A percentile compares a stretch with the other conserved stretches of the same genome.
These are phyloP conservation scores for Philereme vetulata DNA, from an alignment of 2,888 invertebrate species.

Conservation along the genomic window DNA sequence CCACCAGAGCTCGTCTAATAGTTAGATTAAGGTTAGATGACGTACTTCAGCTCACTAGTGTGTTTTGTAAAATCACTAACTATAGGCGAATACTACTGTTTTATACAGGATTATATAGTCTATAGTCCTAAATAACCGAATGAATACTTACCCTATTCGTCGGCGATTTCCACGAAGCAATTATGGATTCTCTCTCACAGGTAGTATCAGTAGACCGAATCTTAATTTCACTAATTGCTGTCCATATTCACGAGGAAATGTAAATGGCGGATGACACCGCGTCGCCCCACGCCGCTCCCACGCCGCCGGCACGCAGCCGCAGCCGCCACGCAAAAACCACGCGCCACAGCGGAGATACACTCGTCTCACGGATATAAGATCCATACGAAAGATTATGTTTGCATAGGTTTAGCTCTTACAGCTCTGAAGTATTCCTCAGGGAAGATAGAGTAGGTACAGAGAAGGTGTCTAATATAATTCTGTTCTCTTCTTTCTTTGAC, in stretches of 20 bases:
- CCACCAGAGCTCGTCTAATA: no score
- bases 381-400: constrained; percentile 4
- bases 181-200: constrained; percentile 21
- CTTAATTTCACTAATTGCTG: constrained; percentile 29
- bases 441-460: no score
- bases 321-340: constrained; percentile 43
- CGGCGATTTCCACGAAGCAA: constrained; percentile 18
- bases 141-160: neutral
- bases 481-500: no score
- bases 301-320: constrained; percentile 56
- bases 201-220: constrained; percentile 20
- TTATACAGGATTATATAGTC: no score
- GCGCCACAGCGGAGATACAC: constrained; percentile 7
- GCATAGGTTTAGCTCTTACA: constrained; percentile 4
- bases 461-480: no score
- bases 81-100: no score
- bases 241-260: constrained; percentile 25
- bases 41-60: no score
- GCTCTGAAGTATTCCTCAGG: no score
- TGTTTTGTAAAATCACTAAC: no score
- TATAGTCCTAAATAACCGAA: no score
- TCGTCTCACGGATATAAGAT: constrained; percentile 3
- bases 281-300: constrained; percentile 64
- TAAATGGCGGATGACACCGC: constrained; percentile 26
- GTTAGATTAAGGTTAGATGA: no score